Evolutionary conservation across 2,113 vertebrate genomes (phyloP).

Genomic region (Tachycineta bicolor): DNA sequence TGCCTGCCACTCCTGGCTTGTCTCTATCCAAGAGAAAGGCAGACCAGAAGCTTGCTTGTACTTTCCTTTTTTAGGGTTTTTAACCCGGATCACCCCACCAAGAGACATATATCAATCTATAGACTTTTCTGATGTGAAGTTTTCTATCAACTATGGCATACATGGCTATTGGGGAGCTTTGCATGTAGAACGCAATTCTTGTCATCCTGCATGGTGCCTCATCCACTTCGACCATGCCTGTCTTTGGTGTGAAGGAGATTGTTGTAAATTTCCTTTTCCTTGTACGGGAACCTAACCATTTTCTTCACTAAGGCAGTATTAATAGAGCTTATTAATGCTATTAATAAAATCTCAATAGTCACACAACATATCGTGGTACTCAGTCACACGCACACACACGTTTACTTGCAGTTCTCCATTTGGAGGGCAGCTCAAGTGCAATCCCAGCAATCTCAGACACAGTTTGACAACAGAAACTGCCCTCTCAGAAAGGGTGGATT

Average conservation of each 20-base stretch:
- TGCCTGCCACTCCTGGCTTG: neutral
- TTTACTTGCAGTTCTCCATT: neutral
- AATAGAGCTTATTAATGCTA: neutral
- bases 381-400: fast-evolving
- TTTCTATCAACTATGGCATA: neutral
- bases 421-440: neutral
- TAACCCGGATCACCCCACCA: neutral
- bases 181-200: fast-evolving
- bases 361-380: fast-evolving
- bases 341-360: neutral
- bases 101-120: neutral
- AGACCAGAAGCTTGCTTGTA: neutral
- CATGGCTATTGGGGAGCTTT: neutral
- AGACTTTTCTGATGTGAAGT: neutral
- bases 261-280: neutral
- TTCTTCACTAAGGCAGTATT: neutral
- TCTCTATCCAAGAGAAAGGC: neutral
- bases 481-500: neutral
- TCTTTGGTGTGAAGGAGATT: neutral
- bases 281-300: neutral
- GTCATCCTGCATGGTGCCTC: fast-evolving
- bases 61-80: neutral
- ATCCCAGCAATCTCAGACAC: neutral
- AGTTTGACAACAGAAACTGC: neutral
- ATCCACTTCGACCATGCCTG: neutral